Conservation (phyloP, 2,888 invertebrate genomes). For the Notodonta dromedarius region DNA sequence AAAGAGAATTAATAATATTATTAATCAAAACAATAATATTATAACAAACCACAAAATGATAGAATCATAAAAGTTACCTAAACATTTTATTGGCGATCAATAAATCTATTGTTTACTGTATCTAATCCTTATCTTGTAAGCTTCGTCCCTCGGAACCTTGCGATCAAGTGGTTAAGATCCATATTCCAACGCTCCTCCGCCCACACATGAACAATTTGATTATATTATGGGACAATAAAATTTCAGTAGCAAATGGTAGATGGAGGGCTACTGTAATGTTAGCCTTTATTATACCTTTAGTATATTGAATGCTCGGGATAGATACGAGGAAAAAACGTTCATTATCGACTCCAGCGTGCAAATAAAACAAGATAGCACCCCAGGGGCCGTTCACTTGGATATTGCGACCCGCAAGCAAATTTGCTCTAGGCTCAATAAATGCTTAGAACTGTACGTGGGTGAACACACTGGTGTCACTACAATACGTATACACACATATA, state of each 20-base stretch:
- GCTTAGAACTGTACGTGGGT: constrained; percentile 69
- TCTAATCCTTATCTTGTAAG: constrained; percentile 50
- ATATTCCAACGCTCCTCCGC: constrained; percentile 30
- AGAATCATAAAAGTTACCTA: constrained; percentile 54
- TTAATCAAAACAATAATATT: constrained; percentile 32
- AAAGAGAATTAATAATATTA: too few species aligned
- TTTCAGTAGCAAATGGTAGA: constrained; percentile 49
- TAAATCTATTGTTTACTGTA: constrained; percentile 64
- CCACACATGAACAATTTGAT: constrained; percentile 53
- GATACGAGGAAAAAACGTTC: constrained; percentile 74
- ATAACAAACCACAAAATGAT: constrained; percentile 49
- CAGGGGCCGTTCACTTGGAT: constrained; percentile 71
- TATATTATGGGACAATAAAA: constrained; percentile 59
- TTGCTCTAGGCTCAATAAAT: constrained; percentile 80
- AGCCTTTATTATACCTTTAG: constrained; percentile 71
- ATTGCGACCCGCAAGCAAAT: constrained; percentile 82
- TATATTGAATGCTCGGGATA: constrained; percentile 69
- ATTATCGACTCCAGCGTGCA: constrained; percentile 73
- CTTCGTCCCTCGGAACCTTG: constrained; percentile 42
- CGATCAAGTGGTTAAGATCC: constrained; percentile 27
- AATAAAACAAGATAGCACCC: constrained; percentile 79
- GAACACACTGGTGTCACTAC: constrained; percentile 51
- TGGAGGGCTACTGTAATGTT: constrained; percentile 55
- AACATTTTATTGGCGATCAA: constrained; percentile 65
- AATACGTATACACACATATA: constrained; percentile 52